Evolutionary conservation across 1,140 invertebrate genomes (phyloP).

Genomic region (Physella acuta): DNA sequence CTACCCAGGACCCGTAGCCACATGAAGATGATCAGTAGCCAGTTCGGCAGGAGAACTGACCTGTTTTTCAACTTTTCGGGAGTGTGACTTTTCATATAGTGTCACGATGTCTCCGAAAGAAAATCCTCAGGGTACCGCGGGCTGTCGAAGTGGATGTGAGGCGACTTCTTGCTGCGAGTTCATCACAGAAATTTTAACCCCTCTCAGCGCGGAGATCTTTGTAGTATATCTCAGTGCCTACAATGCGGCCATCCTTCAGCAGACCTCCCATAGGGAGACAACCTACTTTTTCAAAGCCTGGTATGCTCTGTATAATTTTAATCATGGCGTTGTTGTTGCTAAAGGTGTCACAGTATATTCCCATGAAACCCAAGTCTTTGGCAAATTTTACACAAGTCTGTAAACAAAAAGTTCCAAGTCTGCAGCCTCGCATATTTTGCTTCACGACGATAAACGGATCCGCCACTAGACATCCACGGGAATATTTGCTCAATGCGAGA

Average conservation of each 20-base stretch:
- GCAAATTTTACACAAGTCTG: constrained; percentile 33
- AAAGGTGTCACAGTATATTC: constrained; percentile 45
- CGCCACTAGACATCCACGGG: constrained; percentile 36
- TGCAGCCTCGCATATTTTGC: constrained; percentile 30
- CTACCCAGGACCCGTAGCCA: no score
- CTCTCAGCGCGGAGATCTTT: constrained; percentile 30
- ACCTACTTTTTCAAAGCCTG: constrained; percentile 37
- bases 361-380: constrained; percentile 32
- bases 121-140: no score
- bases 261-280: constrained; percentile 42
- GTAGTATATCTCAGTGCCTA: constrained; percentile 40
- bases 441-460: constrained; percentile 42
- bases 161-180: neutral
- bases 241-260: constrained; percentile 33
- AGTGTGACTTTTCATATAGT: no score
- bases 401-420: constrained; percentile 37
- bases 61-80: no score
- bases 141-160: neutral
- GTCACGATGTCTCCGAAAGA: no score
- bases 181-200: neutral
- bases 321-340: constrained; percentile 40
- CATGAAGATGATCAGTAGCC: no score
- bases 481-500: constrained; percentile 41
- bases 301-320: constrained; percentile 36
- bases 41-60: no score